These are phyloP conservation scores for Ageneiosus marmoratus DNA, from an alignment of 2,113 vertebrate genomes.

Conservation along the genomic window DNA sequence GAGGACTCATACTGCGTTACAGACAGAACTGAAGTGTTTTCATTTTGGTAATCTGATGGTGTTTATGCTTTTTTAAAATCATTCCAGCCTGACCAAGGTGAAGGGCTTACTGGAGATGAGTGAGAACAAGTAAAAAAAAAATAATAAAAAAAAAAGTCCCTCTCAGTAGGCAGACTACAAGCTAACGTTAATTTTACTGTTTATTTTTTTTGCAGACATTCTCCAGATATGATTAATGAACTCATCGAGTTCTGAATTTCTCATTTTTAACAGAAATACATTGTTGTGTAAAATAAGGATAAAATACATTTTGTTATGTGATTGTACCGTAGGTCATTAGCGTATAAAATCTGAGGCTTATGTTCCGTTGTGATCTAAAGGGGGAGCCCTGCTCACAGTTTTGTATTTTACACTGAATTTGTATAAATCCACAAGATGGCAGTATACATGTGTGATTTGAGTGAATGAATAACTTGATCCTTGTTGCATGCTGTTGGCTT, in stretches of 20 bases:
- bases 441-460: constrained; percentile 12
- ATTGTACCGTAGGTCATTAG: not conserved
- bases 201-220: not conserved
- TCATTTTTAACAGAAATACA: too few relatives aligned
- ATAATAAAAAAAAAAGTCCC: not conserved
- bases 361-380: constrained; percentile 12
- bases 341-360: not conserved
- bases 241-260: not conserved
- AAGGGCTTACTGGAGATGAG: not conserved
- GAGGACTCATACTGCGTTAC: not conserved
- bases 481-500: not conserved
- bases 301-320: not conserved
- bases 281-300: not conserved
- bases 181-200: not conserved
- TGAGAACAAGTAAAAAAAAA: not conserved
- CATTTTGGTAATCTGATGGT: not conserved
- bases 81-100: not conserved
- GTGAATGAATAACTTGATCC: not conserved
- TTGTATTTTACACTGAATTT: not conserved
- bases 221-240: not conserved
- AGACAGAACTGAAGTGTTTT: not conserved
- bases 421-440: constrained; percentile 31
- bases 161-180: not conserved
- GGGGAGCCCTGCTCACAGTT: constrained; percentile 7
- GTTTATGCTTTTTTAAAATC: not conserved